These are phyloP conservation scores for Lithobates sylvaticus DNA, from an alignment of 2,797 vertebrate species.

Conservation along the genomic window DNA sequence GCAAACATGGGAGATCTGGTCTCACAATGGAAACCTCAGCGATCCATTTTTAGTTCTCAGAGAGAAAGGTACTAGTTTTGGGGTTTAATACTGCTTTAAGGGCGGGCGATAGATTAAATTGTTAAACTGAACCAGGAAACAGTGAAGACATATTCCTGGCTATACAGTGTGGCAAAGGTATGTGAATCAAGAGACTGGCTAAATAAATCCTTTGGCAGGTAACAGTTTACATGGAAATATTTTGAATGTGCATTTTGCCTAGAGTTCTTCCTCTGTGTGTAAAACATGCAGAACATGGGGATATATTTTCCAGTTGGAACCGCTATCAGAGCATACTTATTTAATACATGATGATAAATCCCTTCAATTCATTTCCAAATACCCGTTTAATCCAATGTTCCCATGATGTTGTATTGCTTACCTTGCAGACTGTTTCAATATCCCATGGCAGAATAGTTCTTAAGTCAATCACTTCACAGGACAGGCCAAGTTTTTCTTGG, in stretches of 20 bases:
- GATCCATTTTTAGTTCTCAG: no score
- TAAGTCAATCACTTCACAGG: conserved; percentile 95
- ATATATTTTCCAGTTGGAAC: neutral
- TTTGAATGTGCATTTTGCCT: neutral
- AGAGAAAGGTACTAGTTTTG: no score
- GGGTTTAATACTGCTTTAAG: no score
- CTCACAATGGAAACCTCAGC: no score
- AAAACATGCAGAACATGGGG: neutral
- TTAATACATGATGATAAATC: neutral
- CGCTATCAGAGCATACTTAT: neutral
- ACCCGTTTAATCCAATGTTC: neutral
- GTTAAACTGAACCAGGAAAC: no score
- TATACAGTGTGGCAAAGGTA: neutral
- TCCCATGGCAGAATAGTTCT: conserved; percentile 97
- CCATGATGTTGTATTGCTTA: conserved; percentile 65
- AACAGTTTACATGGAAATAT: neutral
- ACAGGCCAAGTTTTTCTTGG: conserved; percentile 96
- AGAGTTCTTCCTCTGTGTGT: no score
- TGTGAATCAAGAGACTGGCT: no score
- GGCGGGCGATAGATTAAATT: no score
- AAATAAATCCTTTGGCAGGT: neutral
- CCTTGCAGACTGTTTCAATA: conserved; percentile 92
- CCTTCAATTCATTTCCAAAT: neutral
- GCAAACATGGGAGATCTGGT: no score
- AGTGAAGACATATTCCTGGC: neutral